A percentile compares a stretch with the other conserved stretches of the same genome.
phyloP scores from a whole-genome alignment of 2,888 invertebrate species.

The Diloba caeruleocephala region DNA sequence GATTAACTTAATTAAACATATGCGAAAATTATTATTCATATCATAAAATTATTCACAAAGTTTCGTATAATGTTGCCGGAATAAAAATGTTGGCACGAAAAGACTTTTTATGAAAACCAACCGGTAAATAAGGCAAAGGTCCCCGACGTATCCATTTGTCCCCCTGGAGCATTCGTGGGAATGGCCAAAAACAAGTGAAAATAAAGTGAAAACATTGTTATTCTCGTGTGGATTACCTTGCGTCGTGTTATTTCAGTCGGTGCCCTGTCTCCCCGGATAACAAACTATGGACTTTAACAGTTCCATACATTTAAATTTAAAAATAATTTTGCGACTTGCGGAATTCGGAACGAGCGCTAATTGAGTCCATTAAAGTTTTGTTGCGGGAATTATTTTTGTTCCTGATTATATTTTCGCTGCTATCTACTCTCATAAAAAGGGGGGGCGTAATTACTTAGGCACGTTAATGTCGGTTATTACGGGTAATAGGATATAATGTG shows the following conservation, averaged over 20 bases:
- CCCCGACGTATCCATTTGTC: slow-evolving; percentile 75
- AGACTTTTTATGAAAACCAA: slow-evolving; percentile 67
- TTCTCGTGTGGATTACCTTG: slow-evolving; percentile 81
- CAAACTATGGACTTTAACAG: slow-evolving; percentile 67
- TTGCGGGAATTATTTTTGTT: slow-evolving; percentile 60
- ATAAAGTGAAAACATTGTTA: slow-evolving; percentile 85
- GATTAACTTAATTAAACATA: slow-evolving; percentile 37
- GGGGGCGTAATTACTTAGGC: slow-evolving; percentile 55
- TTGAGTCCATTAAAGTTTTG: slow-evolving; percentile 70
- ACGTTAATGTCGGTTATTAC: slow-evolving; percentile 52
- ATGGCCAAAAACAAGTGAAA: slow-evolving; percentile 83
- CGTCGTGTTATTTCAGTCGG: slow-evolving; percentile 71
- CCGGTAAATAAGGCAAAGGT: slow-evolving; percentile 75
- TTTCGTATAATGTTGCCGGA: slow-evolving; percentile 48
- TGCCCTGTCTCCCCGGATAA: slow-evolving; percentile 66
- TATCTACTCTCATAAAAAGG: slow-evolving; percentile 55
- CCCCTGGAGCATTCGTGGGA: slow-evolving; percentile 74
- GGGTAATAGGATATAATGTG: slow-evolving; percentile 52
- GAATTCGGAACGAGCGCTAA: slow-evolving; percentile 61
- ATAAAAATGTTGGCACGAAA: slow-evolving; percentile 60
- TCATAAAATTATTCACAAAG: slow-evolving; percentile 51
- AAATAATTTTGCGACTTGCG: slow-evolving; percentile 66
- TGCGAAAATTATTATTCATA: slow-evolving; percentile 39
- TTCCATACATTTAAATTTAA: slow-evolving; percentile 69
- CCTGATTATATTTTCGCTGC: slow-evolving; percentile 59